Evolutionary conservation across 2,113 vertebrate species (phyloP).

Genomic region (Semnornis frantzii): DNA sequence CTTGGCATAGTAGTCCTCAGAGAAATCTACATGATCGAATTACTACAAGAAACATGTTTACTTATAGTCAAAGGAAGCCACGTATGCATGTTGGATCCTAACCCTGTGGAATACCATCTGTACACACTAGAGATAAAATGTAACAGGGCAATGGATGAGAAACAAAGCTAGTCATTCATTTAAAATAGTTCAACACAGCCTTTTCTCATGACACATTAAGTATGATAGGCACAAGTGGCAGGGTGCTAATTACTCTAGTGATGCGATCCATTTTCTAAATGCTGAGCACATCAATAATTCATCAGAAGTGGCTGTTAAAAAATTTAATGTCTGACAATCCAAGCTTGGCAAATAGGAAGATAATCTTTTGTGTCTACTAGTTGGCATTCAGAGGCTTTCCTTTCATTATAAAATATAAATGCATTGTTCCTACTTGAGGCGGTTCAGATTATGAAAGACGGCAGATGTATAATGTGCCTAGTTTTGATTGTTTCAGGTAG

Average conservation of each 20-base stretch:
- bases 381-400: constrained; percentile 74
- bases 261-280: constrained; percentile 78
- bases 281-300: constrained; percentile 79
- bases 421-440: constrained; percentile 58
- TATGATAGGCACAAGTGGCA: constrained; percentile 72
- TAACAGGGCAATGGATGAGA: constrained; percentile 25
- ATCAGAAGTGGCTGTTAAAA: constrained; percentile 76
- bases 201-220: constrained; percentile 70
- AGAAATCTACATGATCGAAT: not conserved
- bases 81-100: not conserved
- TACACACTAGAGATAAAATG: not conserved
- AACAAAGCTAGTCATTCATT: constrained; percentile 48
- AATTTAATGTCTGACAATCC: constrained; percentile 73
- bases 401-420: constrained; percentile 78
- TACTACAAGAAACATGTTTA: not conserved
- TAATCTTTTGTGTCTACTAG: constrained; percentile 70
- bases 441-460: constrained; percentile 72
- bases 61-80: not conserved
- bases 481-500: constrained; percentile 69
- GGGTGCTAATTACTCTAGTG: constrained; percentile 78
- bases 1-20: not conserved
- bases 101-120: not conserved
- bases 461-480: constrained; percentile 69
- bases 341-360: constrained; percentile 62
- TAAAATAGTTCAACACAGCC: constrained; percentile 34